phyloP scores from a whole-genome alignment of 2,113 vertebrate genomes.

The Euleptes europaea region DNA sequence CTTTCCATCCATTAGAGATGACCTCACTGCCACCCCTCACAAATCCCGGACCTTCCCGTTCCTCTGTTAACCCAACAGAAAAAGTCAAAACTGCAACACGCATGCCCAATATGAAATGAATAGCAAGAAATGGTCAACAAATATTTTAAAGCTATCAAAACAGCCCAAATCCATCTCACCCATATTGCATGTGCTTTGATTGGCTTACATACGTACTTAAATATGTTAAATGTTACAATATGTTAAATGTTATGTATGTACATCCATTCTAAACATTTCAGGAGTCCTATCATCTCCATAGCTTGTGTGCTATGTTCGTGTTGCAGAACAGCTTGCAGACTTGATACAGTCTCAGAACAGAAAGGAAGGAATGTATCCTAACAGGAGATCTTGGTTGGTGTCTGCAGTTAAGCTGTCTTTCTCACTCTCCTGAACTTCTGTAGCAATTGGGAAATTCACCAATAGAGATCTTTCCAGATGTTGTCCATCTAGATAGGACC shows the following conservation, averaged over 20 bases:
- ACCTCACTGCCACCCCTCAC: too few species aligned
- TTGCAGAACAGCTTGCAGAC: background rate
- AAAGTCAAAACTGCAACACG: too few species aligned
- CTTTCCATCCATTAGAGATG: too few species aligned
- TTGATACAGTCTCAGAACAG: too few species aligned
- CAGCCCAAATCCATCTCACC: too few species aligned
- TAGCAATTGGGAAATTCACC: too few species aligned
- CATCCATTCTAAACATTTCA: background rate
- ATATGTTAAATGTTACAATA: background rate
- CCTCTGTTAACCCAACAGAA: too few species aligned
- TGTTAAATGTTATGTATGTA: background rate
- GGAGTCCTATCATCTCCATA: background rate
- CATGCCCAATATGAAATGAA: too few species aligned
- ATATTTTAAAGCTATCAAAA: too few species aligned
- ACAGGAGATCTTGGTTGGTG: background rate
- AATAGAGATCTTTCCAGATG: background rate
- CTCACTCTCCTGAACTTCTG: background rate
- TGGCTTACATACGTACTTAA: background rate
- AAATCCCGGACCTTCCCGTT: too few species aligned
- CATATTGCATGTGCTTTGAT: too few species aligned
- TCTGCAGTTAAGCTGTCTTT: background rate
- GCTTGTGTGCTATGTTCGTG: background rate
- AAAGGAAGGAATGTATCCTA: background rate
- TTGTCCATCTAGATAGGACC: background rate
- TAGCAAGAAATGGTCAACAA: too few species aligned